Evolutionary conservation across 2,113 vertebrate genomes (phyloP), one percentile per base, ranked within the genome.

Genomic region (Ptilonorhynchus violaceus): DNA sequence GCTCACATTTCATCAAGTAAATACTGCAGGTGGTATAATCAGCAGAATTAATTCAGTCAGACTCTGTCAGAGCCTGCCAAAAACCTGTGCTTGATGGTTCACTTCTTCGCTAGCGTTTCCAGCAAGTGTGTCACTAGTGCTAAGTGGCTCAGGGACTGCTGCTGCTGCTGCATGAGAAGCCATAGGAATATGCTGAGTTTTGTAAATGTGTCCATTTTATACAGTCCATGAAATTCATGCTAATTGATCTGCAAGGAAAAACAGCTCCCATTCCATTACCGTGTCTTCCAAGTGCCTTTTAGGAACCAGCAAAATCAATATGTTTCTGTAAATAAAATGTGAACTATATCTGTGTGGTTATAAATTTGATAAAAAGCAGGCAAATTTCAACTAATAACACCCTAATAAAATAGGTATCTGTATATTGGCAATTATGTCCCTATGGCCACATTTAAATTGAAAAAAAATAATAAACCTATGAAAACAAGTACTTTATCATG

Each of bases 301-400:
- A 98, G 89, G 95, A 98, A 97, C 92, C 88, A 62, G 63, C 19
- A 96, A 97, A 97, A 98, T 98, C 97, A 25, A 98, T 98, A 94
- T 3, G 20, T 93, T 97, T 98, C 97, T 96, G 97, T 98, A 98
- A 98, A 98, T 98, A 98, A 97, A 98, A 96, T 94, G 89, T 1
- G 17, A 93, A 83, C 83, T 92, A 24, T 80, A 96, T 96, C 89
- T 96, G 56, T 24, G 27, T 66, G 87, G 68, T 93, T 95, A 97
- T 97, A 96, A 97, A 98, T 97, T 97, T 89, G 92, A 96, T 88
- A 85, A 96, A 96, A 97, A 84, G 53, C 60, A 66, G 64, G 66
- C 55, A 83, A 96, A 94, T 96, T 97, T 97, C 94, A 98, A 97
- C 75, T 97, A 91, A 87, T 93, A 94, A 85, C 88, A 75, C 67